Conservation (phyloP, 2,113 vertebrate species). For the Gallinago paraguaiae region DNA sequence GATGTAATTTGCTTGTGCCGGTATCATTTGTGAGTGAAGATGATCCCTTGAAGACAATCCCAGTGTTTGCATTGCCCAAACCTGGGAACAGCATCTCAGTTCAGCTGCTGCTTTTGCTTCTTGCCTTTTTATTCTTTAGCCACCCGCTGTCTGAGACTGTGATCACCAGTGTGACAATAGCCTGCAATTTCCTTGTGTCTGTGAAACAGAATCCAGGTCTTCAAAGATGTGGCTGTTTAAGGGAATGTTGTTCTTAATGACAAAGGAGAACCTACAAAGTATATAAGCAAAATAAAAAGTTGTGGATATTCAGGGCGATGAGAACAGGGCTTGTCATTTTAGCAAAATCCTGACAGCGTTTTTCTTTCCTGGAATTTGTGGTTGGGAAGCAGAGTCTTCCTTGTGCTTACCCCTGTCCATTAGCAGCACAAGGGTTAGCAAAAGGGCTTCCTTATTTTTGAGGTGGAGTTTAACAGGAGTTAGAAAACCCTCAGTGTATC, state of each 20-base stretch:
- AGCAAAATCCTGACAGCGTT: not conserved
- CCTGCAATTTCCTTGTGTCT: not conserved
- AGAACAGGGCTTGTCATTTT: not conserved
- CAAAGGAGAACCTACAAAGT: not conserved
- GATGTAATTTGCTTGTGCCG: not conserved
- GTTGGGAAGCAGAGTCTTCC: not conserved
- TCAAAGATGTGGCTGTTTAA: not conserved
- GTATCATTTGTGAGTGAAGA: not conserved
- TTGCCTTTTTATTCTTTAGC: not conserved
- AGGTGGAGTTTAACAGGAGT: not conserved
- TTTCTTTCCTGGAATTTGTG: not conserved
- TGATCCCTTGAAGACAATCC: rapidly evolving
- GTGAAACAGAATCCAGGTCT: not conserved
- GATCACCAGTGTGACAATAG: not conserved
- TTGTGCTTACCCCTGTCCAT: not conserved
- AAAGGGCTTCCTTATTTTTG: no score
- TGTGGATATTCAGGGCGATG: not conserved
- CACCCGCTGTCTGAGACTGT: not conserved
- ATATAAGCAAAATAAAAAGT: no score
- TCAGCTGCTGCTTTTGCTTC: not conserved
- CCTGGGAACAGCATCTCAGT: not conserved
- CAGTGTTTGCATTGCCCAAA: not conserved
- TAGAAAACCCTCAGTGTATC: rapidly evolving
- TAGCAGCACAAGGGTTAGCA: not conserved
- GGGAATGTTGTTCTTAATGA: not conserved